phyloP scores from a whole-genome alignment of 2,888 invertebrate genomes.

The Xylota segnis region DNA sequence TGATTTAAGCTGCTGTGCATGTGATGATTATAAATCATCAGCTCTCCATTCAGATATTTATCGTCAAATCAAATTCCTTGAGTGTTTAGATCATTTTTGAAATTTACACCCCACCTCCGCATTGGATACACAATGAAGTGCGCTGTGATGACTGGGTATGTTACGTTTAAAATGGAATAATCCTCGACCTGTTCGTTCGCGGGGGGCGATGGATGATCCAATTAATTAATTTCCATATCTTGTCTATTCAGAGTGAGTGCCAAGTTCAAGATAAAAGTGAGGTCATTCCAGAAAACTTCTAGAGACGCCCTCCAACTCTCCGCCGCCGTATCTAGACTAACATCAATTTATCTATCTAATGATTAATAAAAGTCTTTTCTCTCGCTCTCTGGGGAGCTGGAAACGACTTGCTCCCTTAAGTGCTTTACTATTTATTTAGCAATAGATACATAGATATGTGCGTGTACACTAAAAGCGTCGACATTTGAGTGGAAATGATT shows the following conservation, averaged over 20 bases:
- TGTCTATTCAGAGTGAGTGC: conserved; percentile 6
- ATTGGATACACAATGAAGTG: conserved; percentile 24
- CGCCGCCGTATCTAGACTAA: conserved; percentile 4
- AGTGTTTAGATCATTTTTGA: conserved; percentile 58
- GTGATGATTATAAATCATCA: conserved; percentile 65
- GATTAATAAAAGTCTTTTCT: conserved; percentile 51
- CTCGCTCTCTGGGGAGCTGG: conserved; percentile 7
- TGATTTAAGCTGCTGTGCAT: conserved; percentile 45
- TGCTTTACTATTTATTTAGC: conserved; percentile 41
- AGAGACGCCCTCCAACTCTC: background rate
- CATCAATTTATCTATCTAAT: conserved; percentile 56
- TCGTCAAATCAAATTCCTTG: conserved; percentile 66
- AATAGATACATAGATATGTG: background rate
- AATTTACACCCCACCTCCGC: conserved; percentile 9
- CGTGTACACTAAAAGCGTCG: conserved; percentile 12
- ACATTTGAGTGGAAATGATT: conserved; percentile 61
- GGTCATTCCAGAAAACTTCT: conserved; percentile 34
- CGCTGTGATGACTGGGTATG: conserved; percentile 19
- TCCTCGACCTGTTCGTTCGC: conserved; percentile 69
- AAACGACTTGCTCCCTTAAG: conserved; percentile 52
- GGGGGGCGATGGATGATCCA: conserved; percentile 49
- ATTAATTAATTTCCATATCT: conserved; percentile 67
- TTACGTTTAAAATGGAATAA: conserved; percentile 25
- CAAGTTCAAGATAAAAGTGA: conserved; percentile 48
- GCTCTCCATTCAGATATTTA: conserved; percentile 54